Evolutionary conservation across 2,888 invertebrate genomes (phyloP).

Genomic region (Noctua janthe): DNA sequence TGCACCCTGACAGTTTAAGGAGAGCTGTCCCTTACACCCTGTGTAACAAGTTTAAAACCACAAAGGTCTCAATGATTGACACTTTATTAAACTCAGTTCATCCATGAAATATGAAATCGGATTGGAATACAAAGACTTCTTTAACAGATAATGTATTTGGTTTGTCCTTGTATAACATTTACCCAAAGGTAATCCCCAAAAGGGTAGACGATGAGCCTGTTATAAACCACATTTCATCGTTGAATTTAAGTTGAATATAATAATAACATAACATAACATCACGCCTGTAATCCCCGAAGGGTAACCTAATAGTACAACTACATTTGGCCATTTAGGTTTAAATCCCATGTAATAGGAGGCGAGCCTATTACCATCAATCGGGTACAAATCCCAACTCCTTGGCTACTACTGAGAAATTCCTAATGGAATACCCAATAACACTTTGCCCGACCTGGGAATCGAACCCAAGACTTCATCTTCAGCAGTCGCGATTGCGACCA

Average conservation of each 20-base stretch:
- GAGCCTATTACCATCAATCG: not conserved
- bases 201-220: constrained; percentile 18
- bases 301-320: not conserved
- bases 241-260: constrained; percentile 12
- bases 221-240: constrained; percentile 8
- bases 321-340: not conserved
- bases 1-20: no score
- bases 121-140: constrained; percentile 24
- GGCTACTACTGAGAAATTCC: not conserved
- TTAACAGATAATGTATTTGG: constrained; percentile 9
- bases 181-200: constrained; percentile 16
- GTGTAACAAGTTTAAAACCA: not conserved
- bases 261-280: not conserved
- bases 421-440: not conserved
- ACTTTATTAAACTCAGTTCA: constrained; percentile 20
- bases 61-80: constrained; percentile 10
- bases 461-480: not conserved
- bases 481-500: not conserved
- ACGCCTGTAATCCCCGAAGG: not conserved
- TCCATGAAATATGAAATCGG: constrained; percentile 14
- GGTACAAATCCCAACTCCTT: not conserved
- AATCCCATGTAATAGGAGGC: not conserved
- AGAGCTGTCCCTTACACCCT: no score
- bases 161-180: constrained; percentile 16
- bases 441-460: not conserved